Base-by-base conservation (phyloP, 2,888 invertebrate genomes). In the Hermaeophaga mercurialis region DNA sequence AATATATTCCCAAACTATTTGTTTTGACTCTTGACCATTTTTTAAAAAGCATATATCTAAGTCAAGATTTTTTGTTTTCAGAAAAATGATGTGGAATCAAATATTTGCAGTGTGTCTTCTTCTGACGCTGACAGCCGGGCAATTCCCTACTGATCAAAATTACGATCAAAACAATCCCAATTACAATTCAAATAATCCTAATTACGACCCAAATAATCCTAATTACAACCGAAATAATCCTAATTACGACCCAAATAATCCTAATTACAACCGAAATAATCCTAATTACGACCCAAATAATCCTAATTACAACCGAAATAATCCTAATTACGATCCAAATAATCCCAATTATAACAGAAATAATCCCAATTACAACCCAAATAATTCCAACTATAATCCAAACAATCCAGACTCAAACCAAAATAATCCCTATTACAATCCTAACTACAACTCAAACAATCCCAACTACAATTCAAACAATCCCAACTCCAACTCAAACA, bases 121-220 rank as follows among this genome's bases (percentile, higher is more conserved):
- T 5, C 8, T 26, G 6, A 11, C 41, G n/a, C 5, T 44, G n/a
- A 34, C 31, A 22, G 19, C 34, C n/a, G 54, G 45, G 8, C 58
- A 58, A 14, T n/a, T 34, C 5, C 53, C 49, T 22, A 31, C 44
- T 9, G 48, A 60, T 43, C 50, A 28, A 48, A 41, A 53, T 24
- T 49, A 54, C 9, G 53, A 56, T 43, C 45, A 39, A 12, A 28
- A 59, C 15, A 38, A 38, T 38, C 12, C 38, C 34, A 45, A 56
- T 18, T 49, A 50, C 28, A 36, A 56, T 14, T 39, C 49, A 11
- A 58, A 49, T 14, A 43, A 58, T 22, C 38, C 52, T 1, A 34
- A 59, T 19, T 58, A 66, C 17, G 39, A 48, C 19, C 33, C 55
- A 49, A 56, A 66, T n/a, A 58, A 59, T 19, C 44, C 54, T 9